Conservation (phyloP, 2,113 vertebrate species). For the Otis tarda region DNA sequence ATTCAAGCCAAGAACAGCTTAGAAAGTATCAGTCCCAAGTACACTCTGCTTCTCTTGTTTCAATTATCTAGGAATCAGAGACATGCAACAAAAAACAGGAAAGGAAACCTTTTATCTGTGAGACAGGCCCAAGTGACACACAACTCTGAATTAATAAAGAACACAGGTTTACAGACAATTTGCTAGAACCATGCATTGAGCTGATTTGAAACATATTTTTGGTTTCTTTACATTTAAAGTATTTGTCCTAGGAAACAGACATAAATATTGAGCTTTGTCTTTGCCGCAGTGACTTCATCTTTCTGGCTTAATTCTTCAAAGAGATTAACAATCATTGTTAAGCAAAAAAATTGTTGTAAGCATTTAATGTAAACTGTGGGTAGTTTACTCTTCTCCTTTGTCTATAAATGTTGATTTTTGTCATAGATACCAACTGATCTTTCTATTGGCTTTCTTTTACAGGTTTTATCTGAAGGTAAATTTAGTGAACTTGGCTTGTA, state of each 20-base stretch:
- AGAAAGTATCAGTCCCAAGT: neutral
- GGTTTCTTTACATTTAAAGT: neutral
- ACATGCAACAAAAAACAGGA: neutral
- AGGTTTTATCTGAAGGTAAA: neutral
- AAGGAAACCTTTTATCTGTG: neutral
- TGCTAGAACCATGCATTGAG: neutral
- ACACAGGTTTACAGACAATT: neutral
- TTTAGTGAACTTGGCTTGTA: neutral
- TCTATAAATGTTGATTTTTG: neutral
- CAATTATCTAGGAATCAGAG: slow-evolving; percentile 39
- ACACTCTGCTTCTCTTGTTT: neutral
- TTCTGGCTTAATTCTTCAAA: neutral
- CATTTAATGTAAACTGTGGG: neutral
- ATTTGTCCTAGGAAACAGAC: neutral
- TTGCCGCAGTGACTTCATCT: neutral
- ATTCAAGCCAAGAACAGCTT: neutral
- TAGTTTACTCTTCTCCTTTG: neutral
- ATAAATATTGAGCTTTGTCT: neutral
- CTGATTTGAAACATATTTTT: neutral
- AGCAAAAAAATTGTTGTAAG: neutral
- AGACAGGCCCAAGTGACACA: neutral
- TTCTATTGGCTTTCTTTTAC: neutral
- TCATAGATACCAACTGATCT: neutral
- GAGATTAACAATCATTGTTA: neutral
- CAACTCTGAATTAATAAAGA: neutral